Evolutionary conservation across 1,140 invertebrate species (phyloP).

Genomic region (Zaprionus ghesquierei): DNA sequence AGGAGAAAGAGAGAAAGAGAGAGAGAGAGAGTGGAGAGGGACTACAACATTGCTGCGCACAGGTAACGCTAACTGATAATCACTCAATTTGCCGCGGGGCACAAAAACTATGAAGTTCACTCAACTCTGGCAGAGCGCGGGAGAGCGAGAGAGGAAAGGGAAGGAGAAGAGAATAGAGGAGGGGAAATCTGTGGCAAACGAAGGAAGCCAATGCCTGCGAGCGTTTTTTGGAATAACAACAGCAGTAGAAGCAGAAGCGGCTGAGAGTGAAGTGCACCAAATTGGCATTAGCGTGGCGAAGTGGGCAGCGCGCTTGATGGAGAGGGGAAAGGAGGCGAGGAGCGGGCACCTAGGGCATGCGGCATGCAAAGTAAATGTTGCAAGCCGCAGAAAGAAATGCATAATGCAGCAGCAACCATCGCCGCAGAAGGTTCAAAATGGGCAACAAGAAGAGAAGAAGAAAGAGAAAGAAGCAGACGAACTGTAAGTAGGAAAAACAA

Average conservation of each 20-base stretch:
- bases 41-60: slow-evolving; percentile 11
- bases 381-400: slow-evolving; percentile 61
- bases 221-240: slow-evolving; percentile 45
- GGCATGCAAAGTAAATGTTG: slow-evolving; percentile 79
- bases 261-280: slow-evolving; percentile 63
- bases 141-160: neutral
- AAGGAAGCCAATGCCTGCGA: slow-evolving; percentile 69
- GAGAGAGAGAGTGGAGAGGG: neutral
- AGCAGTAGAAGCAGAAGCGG: neutral
- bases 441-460: neutral
- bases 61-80: slow-evolving; percentile 76
- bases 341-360: slow-evolving; percentile 14
- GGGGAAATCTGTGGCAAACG: slow-evolving; percentile 19
- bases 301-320: slow-evolving; percentile 6
- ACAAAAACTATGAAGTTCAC: slow-evolving; percentile 73
- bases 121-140: slow-evolving; percentile 51
- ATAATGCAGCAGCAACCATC: slow-evolving; percentile 66
- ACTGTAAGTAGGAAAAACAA: slow-evolving; percentile 8
- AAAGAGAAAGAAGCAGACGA: neutral
- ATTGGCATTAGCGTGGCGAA: slow-evolving; percentile 62
- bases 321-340: neutral
- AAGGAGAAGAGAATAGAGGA: no score
- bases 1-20: neutral
- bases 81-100: slow-evolving; percentile 73
- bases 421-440: slow-evolving; percentile 16